Base-by-base conservation (phyloP, 1,140 invertebrate genomes). In the Brachionus rotundiformis region DNA sequence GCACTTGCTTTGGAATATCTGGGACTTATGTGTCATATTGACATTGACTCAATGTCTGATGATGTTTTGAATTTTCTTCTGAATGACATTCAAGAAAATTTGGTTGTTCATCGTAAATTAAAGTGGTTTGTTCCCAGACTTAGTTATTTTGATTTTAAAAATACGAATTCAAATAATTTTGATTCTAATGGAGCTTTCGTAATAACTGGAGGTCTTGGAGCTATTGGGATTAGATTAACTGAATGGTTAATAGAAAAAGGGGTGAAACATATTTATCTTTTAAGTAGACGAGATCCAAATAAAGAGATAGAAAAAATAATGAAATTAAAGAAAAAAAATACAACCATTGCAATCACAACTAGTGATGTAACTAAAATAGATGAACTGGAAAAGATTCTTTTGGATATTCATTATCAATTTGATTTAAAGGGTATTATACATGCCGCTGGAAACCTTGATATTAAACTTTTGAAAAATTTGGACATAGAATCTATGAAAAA, bases 291-390 rank as follows among this genome's bases (percentile, higher is more conserved):
- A 1, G 7, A 54, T 54, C 49, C 49, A 25, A 54, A 54, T n/a
- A 54, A 54, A n/a, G 49, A 54, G 16, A 54, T 54, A 13, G 49
- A 54, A n/a, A 54, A 54, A 54, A 54, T 54, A 54, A 54, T 54
- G n/a, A 54, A 25, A 54, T 54, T 54, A 19, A 54, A 54, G 16
- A 16, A n/a, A 54, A 7, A 0, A 25, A 8, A 25, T 54, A 54
- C 49, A n/a, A 54, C 49, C n/a, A 19, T 54, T 13, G 49, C 49
- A 7, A 25, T n/a, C 23, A 25, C 16, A 54, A 16, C 1, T 19
- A 19, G 49, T 54, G 49, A 54, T 25, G 49, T 54, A 54, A 19
- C 49, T 6, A 7, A 54, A 54, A 1, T 54, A 7, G 49, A 54
- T 54, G 49, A 54, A 19, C 16, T 54, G 49, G 49, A 54, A 54